These are phyloP conservation scores for Agriopis marginaria DNA, from an alignment of 2,888 invertebrate species.

Conservation along the genomic window DNA sequence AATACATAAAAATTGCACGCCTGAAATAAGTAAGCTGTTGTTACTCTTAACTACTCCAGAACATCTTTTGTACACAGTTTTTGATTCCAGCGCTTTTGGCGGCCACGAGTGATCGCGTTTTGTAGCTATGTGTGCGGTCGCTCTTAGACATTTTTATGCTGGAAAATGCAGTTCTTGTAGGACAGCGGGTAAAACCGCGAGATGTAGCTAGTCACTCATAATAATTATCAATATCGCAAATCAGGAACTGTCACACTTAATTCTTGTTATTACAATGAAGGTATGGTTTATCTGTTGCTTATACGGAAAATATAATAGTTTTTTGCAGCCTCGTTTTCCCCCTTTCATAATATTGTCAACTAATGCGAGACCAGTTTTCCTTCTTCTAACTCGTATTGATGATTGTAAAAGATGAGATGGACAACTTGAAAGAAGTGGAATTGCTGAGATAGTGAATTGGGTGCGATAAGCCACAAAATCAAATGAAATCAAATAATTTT, in stretches of 20 bases:
- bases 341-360: background rate
- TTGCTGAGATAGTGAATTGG: background rate
- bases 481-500: too few relatives aligned
- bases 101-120: too few relatives aligned
- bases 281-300: background rate
- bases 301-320: conserved; percentile 1
- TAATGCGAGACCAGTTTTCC: conserved; percentile 5
- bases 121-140: too few relatives aligned
- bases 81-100: too few relatives aligned
- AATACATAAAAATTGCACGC: too few relatives aligned
- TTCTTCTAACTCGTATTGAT: background rate
- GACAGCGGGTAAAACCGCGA: background rate
- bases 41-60: too few relatives aligned
- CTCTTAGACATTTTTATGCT: too few relatives aligned
- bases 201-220: background rate
- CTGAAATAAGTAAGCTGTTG: too few relatives aligned
- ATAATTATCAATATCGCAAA: background rate
- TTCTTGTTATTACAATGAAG: background rate
- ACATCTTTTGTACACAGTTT: too few relatives aligned
- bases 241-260: background rate
- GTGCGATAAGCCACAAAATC: too few relatives aligned
- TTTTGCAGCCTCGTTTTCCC: conserved; percentile 3
- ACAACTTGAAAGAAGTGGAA: background rate
- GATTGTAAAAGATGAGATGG: conserved; percentile 2
- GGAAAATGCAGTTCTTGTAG: too few relatives aligned